These are phyloP conservation scores for Nestor notabilis DNA, from an alignment of 2,113 vertebrate species.

Conservation along the genomic window DNA sequence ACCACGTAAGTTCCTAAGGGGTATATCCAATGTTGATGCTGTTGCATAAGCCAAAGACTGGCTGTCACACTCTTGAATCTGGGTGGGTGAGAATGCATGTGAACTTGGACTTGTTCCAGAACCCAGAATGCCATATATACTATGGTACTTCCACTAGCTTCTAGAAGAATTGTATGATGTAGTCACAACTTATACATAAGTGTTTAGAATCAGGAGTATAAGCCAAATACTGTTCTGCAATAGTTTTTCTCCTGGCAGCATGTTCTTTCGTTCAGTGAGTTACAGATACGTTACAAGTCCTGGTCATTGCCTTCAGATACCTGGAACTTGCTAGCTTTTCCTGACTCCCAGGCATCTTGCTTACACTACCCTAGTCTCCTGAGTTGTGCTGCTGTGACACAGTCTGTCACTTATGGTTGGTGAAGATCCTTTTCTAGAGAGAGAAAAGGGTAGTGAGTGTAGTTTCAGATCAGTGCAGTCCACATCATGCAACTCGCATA, in stretches of 20 bases:
- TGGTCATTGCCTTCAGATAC: background rate
- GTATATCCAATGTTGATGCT: background rate
- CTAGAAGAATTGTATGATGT: background rate
- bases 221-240: background rate
- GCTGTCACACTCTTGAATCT: background rate
- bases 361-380: background rate
- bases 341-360: background rate
- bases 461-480: background rate
- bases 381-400: background rate
- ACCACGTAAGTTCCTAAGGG: background rate
- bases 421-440: background rate
- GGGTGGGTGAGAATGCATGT: background rate
- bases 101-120: background rate
- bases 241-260: background rate
- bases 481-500: background rate
- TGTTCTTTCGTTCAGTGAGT: background rate
- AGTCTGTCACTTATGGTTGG: background rate
- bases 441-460: background rate
- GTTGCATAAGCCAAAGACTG: background rate
- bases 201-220: background rate
- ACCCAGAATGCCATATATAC: background rate
- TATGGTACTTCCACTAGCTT: background rate
- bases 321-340: background rate
- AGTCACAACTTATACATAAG: background rate
- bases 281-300: background rate